phyloP scores from a whole-genome alignment of 2,888 invertebrate genomes.

The Ceramica pisi region DNA sequence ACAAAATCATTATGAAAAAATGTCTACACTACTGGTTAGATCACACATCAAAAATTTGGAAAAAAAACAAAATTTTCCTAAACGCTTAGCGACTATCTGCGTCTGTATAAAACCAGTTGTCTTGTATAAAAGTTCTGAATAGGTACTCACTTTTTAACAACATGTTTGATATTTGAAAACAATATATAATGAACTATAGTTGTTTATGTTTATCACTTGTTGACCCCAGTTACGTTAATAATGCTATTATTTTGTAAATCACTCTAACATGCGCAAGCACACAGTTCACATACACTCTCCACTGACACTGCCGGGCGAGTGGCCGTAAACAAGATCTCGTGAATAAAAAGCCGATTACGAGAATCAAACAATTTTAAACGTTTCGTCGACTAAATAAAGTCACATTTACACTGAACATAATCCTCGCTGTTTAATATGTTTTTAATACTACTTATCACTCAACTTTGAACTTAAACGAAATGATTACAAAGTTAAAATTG shows the following conservation, averaged over 20 bases:
- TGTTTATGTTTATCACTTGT: slow-evolving; percentile 18
- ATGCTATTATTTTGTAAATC: slow-evolving; percentile 36
- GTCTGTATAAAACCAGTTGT: slow-evolving; percentile 41
- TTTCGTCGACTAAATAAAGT: slow-evolving; percentile 29
- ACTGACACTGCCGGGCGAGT: slow-evolving; percentile 59
- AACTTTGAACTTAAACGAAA: slow-evolving; percentile 37
- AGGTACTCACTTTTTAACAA: slow-evolving; percentile 55
- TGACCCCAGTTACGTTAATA: slow-evolving; percentile 24
- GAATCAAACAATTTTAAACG: slow-evolving; percentile 30
- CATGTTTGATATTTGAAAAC: slow-evolving; percentile 35
- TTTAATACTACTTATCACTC: slow-evolving; percentile 4
- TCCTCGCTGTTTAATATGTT: background rate
- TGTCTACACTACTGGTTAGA: background rate
- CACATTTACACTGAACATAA: slow-evolving; percentile 25
- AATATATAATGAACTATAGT: background rate
- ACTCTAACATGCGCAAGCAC: slow-evolving; percentile 45
- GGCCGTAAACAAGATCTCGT: slow-evolving; percentile 69
- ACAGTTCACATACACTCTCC: slow-evolving; percentile 54
- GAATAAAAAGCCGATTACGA: slow-evolving; percentile 10
- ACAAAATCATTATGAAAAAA: background rate
- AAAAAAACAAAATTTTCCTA: background rate
- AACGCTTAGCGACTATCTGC: background rate
- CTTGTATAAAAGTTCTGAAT: background rate
- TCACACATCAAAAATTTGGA: background rate
- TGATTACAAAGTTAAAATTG: slow-evolving; percentile 21